phyloP scores from a whole-genome alignment of 1,140 invertebrate species.

The Acyrthosiphon pisum region DNA sequence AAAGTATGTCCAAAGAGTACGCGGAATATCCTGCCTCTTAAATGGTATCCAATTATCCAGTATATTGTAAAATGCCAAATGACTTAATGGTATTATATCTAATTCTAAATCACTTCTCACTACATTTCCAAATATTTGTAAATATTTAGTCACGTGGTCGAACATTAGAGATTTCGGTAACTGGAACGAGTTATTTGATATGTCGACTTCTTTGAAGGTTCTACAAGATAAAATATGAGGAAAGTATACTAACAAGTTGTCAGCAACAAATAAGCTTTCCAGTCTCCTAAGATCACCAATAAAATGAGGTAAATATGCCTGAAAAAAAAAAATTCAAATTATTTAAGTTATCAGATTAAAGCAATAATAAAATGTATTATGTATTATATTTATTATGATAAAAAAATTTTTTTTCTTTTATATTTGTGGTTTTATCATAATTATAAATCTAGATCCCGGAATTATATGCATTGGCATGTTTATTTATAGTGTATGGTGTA shows the following conservation, averaged over 20 bases:
- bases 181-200: not conserved
- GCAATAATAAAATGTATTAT: not conserved
- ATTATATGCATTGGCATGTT: not conserved
- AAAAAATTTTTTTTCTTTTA: not conserved
- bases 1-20: not conserved
- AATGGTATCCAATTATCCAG: not conserved
- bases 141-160: not conserved
- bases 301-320: not conserved
- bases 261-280: not conserved
- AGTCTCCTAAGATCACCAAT: not conserved
- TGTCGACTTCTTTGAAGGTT: not conserved
- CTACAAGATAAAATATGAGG: not conserved
- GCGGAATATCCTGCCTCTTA: constrained; percentile 15
- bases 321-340: not conserved
- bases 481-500: too few relatives aligned
- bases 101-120: not conserved
- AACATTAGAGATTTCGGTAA: not conserved
- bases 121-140: not conserved
- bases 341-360: not conserved
- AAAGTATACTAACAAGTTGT: not conserved
- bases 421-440: not conserved
- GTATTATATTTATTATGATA: not conserved
- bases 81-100: not conserved
- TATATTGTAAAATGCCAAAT: not conserved
- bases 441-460: not conserved